Evolutionary conservation across 2,797 vertebrate species (phyloP), one percentile per base, ranked within the genome.

Genomic region (Chiroxiphia lanceolata): DNA sequence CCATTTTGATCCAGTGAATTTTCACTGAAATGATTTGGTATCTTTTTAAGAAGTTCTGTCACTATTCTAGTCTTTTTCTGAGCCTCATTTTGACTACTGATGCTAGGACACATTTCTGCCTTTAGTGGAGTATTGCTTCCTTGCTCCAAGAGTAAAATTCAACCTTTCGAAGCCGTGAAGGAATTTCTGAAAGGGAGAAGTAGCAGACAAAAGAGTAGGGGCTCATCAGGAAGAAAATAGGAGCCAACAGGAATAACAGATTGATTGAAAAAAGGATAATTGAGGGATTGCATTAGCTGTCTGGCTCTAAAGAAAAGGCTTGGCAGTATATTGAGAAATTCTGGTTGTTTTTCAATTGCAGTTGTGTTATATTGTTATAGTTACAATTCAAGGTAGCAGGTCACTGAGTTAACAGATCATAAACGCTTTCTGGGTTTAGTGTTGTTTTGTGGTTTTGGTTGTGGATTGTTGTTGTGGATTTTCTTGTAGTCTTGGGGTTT

Each of bases 401-500:
- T 68, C 33, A 31, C 4, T 81, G n/a, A 88, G 16, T 40, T 87
- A 67, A 38, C 1, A 4, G 38, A 51, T 25, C 27, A 63, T 38
- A 81, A 78, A n/a, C 3, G 18, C 12, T n/a, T 75, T 45, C 3
- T 44, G 31, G 1, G 2, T 65, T 75, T 65, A 50, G 23, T 54
- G 19, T 59, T 38, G 8, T 40, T 76, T 60, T 68, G 31, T 80
- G 31, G 5, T 13, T 87, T 69, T 79, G n/a, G 9, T 59, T 68
- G 34, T 48, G 27, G 18, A 14, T 54, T 57, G 25, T 44, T 56
- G 16, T n/a, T 15, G 8, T 42, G 6, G 7, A 1, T 1, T 22
- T 44, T 31, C 6, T 44, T 64, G 9, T 61, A 57, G 6, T 7
- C 82, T 78, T 34, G 20, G 4, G 2, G 7, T 0, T 1, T 7